These are phyloP conservation scores for Camptogramma bilineatum DNA, from an alignment of 2,888 invertebrate genomes.

Conservation along the genomic window DNA sequence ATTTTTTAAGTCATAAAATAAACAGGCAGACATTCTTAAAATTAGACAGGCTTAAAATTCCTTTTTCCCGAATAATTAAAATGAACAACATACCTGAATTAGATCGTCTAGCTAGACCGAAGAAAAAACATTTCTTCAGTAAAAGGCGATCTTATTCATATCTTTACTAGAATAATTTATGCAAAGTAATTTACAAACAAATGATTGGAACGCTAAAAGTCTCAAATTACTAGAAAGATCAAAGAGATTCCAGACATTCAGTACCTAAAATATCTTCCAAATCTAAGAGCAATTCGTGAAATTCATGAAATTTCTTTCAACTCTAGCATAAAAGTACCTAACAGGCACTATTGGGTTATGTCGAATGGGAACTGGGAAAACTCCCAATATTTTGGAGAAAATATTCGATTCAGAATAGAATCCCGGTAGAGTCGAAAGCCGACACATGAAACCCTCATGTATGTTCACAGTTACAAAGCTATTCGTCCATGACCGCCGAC, in stretches of 20 bases:
- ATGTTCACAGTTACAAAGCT: slow-evolving; percentile 57
- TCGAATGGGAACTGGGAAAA: neutral
- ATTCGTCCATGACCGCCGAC: slow-evolving; percentile 61
- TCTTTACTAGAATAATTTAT: neutral
- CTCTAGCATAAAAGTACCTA: neutral
- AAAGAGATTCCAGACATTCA: slow-evolving; percentile 14
- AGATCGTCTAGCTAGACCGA: too few species aligned
- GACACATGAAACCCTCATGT: slow-evolving; percentile 13
- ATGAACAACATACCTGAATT: too few species aligned
- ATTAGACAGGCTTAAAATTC: too few species aligned
- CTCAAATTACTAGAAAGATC: slow-evolving; percentile 11
- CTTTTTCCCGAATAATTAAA: too few species aligned
- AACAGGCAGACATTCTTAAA: too few species aligned
- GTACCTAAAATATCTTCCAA: slow-evolving; percentile 8
- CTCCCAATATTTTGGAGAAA: slow-evolving; percentile 20
- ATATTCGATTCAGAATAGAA: slow-evolving; percentile 26
- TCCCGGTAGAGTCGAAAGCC: slow-evolving; percentile 15
- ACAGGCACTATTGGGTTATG: neutral
- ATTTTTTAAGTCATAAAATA: too few species aligned
- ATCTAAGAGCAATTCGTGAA: slow-evolving; percentile 8
- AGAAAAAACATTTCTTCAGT: too few species aligned
- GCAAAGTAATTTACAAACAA: slow-evolving; percentile 14
- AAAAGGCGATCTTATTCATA: too few species aligned
- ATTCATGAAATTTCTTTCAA: slow-evolving; percentile 1
- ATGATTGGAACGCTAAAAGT: slow-evolving; percentile 17